Conservation (phyloP, 2,888 invertebrate genomes). For the Agelastica alni region DNA sequence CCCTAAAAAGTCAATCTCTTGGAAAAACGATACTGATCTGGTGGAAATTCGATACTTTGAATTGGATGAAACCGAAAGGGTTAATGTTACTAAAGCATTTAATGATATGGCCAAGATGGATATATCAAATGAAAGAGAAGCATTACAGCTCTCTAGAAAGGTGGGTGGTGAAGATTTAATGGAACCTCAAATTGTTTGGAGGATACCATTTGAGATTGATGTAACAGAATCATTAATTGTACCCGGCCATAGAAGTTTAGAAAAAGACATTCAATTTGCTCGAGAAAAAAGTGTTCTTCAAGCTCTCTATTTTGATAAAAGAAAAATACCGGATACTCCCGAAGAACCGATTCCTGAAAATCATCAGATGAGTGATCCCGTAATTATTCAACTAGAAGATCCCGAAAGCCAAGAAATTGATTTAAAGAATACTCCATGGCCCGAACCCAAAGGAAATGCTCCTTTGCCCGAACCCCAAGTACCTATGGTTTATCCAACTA, state of each 20-base stretch:
- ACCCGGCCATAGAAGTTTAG: constrained; percentile 79
- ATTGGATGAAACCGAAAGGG: constrained; percentile 92
- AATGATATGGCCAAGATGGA: constrained; percentile 92
- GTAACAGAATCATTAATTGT: constrained; percentile 68
- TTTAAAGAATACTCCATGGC: constrained; percentile 78
- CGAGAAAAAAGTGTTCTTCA: constrained; percentile 84
- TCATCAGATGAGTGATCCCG: constrained; percentile 75
- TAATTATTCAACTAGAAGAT: constrained; percentile 87
- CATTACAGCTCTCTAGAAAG: constrained; percentile 78
- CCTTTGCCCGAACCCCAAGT: constrained; percentile 49
- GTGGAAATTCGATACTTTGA: constrained; percentile 89
- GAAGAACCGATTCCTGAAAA: constrained; percentile 86
- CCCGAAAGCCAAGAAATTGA: constrained; percentile 84
- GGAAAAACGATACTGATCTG: constrained; percentile 79
- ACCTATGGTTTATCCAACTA: constrained; percentile 57
- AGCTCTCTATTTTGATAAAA: constrained; percentile 78
- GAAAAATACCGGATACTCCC: constrained; percentile 84
- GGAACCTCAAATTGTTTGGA: constrained; percentile 82
- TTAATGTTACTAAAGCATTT: constrained; percentile 91
- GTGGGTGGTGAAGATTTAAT: constrained; percentile 76
- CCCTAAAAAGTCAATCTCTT: constrained; percentile 74
- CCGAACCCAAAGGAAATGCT: constrained; percentile 77
- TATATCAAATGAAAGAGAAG: constrained; percentile 81
- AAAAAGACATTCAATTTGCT: constrained; percentile 84
- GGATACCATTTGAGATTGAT: constrained; percentile 71